Evolutionary conservation across 1,140 invertebrate species (phyloP).

Genomic region (Apis laboriosa): DNA sequence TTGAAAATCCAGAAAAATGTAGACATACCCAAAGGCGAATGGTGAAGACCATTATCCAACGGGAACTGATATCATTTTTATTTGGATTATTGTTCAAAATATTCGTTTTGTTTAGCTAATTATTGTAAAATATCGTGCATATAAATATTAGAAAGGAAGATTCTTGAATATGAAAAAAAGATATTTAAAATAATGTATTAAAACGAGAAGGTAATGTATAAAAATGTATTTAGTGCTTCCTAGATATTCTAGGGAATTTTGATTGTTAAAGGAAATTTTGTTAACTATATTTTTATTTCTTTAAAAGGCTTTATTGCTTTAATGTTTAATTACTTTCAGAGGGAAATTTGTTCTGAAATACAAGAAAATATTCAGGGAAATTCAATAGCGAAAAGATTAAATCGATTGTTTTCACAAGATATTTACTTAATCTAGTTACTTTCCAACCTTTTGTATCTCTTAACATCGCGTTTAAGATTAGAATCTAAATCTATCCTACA

Average conservation of each 20-base stretch:
- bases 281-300: too few relatives aligned
- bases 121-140: neutral
- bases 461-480: slow-evolving; percentile 7
- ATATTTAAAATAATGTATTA: too few relatives aligned
- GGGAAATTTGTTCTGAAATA: too few relatives aligned
- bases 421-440: neutral
- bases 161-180: too few relatives aligned
- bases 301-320: too few relatives aligned
- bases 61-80: slow-evolving; percentile 18
- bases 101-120: neutral
- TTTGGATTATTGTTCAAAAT: neutral
- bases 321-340: too few relatives aligned
- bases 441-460: slow-evolving; percentile 1
- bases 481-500: slow-evolving; percentile 21
- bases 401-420: neutral
- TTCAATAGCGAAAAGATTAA: too few relatives aligned
- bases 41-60: neutral
- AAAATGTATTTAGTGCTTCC: too few relatives aligned
- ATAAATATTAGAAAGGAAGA: neutral
- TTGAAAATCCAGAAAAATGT: slow-evolving; percentile 16
- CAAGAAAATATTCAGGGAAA: too few relatives aligned
- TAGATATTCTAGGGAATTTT: too few relatives aligned
- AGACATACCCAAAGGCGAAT: slow-evolving; percentile 29
- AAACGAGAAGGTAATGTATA: too few relatives aligned
- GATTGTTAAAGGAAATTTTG: too few relatives aligned